These are phyloP conservation scores for Scomber scombrus DNA, from an alignment of 2,113 vertebrate genomes.

Conservation along the genomic window DNA sequence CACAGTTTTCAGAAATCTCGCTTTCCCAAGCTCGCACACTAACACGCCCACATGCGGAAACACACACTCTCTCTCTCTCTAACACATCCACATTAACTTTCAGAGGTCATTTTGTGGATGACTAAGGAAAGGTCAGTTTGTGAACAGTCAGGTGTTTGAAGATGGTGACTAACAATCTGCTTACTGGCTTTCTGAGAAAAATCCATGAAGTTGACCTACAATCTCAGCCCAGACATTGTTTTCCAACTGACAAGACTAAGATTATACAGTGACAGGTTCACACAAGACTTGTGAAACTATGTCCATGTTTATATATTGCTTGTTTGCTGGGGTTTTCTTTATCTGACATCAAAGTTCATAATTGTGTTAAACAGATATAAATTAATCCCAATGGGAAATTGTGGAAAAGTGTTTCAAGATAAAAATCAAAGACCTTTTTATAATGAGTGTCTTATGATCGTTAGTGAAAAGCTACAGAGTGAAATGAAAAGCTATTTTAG, in stretches of 20 bases:
- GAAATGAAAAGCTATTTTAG: too few relatives aligned
- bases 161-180: slow-evolving; percentile 17
- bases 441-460: too few relatives aligned
- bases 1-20: slow-evolving; percentile 18
- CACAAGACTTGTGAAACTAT: too few relatives aligned
- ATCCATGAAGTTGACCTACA: background rate
- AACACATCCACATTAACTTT: background rate
- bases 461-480: too few relatives aligned
- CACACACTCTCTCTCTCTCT: background rate
- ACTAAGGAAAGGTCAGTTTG: background rate
- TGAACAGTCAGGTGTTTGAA: background rate
- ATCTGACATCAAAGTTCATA: too few relatives aligned
- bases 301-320: too few relatives aligned
- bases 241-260: background rate
- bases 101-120: background rate
- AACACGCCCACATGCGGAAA: slow-evolving; percentile 17
- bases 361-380: too few relatives aligned
- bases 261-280: background rate
- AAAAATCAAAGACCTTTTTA: too few relatives aligned
- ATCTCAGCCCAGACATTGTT: background rate
- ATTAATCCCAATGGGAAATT: too few relatives aligned
- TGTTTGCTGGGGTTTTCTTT: too few relatives aligned
- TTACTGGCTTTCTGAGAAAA: background rate
- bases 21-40: slow-evolving; percentile 6
- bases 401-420: too few relatives aligned